These are phyloP conservation scores for Pangasius krempfi DNA, from an alignment of 2,797 vertebrate genomes.

Conservation along the genomic window DNA sequence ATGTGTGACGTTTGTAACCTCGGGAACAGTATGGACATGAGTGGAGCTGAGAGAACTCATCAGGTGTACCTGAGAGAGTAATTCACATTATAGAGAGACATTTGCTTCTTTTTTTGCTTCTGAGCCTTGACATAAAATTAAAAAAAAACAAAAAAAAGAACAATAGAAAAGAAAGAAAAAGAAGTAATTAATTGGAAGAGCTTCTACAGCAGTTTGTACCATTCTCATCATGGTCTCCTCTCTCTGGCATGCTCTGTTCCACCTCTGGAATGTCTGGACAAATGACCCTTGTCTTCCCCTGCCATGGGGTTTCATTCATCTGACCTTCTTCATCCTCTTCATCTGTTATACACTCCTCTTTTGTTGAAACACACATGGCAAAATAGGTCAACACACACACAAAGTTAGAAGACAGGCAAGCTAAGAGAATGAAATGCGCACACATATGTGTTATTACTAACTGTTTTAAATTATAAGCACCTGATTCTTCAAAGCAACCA, in stretches of 20 bases:
- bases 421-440: neutral
- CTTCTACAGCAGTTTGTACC: conserved; percentile 35
- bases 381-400: conserved; percentile 22
- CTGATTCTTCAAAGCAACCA: neutral
- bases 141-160: neutral
- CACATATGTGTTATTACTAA: neutral
- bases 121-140: neutral
- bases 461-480: neutral
- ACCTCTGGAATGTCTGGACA: conserved; percentile 28
- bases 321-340: conserved; percentile 49
- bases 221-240: conserved; percentile 51
- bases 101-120: conserved; percentile 2
- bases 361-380: conserved; percentile 45
- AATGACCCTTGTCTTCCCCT: neutral
- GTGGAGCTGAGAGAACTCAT: conserved; percentile 94
- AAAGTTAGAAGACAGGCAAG: neutral
- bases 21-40: conserved; percentile 95
- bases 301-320: conserved; percentile 14
- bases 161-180: neutral
- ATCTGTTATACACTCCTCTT: conserved; percentile 58
- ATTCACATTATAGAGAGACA: neutral
- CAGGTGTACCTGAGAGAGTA: conserved; percentile 82
- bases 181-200: neutral
- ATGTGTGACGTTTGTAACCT: conserved; percentile 97
- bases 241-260: conserved; percentile 42